phyloP scores from a whole-genome alignment of 2,797 vertebrate species.

The Sebastes glaucus region DNA sequence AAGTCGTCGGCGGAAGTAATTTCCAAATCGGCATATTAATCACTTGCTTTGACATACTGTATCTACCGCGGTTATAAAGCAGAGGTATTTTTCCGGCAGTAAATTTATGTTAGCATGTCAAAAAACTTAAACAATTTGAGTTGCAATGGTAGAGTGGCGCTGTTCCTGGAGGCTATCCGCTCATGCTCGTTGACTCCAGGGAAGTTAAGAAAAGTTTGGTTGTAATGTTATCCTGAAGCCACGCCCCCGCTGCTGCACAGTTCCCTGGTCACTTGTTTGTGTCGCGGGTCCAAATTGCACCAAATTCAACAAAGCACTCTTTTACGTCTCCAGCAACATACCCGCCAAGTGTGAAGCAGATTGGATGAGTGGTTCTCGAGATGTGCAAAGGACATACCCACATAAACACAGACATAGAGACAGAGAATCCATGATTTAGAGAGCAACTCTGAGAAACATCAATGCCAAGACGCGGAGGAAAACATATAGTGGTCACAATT shows the following conservation, averaged over 20 bases:
- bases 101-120: background rate
- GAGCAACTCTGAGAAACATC: constrained; percentile 13
- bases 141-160: background rate
- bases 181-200: too few species aligned
- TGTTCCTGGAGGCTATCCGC: background rate
- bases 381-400: background rate
- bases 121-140: background rate
- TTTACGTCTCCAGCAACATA: too few species aligned
- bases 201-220: too few species aligned
- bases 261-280: too few species aligned
- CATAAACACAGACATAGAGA: background rate
- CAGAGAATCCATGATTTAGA: background rate
- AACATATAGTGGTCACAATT: background rate
- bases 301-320: too few species aligned
- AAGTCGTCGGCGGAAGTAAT: background rate
- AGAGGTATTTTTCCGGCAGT: background rate
- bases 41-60: background rate
- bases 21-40: too few species aligned
- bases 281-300: too few species aligned
- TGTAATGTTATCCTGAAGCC: too few species aligned
- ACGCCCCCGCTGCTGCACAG: too few species aligned
- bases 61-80: background rate
- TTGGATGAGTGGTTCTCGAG: background rate
- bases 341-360: too few species aligned
- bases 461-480: background rate